Evolutionary conservation across 2,113 vertebrate species (phyloP), one percentile per base, ranked within the genome.

Genomic region (Elephas maximus): DNA sequence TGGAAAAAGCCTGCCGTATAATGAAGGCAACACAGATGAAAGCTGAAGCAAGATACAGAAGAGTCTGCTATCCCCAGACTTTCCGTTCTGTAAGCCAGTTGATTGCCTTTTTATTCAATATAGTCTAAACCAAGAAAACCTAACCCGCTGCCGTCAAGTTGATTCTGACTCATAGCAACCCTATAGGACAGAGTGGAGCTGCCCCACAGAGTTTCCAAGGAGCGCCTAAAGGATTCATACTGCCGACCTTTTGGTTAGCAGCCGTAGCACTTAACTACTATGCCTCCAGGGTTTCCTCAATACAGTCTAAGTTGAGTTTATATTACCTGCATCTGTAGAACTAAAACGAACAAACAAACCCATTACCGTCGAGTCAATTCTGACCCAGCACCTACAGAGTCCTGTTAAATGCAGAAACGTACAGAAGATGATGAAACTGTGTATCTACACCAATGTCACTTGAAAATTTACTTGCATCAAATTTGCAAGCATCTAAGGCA

Each of bases 401-500:
- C 78, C 28, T 63, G 30, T 67, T 84, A 88, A 69, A 85, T 85
- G 30, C 24, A 82, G 63, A 71, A 44, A 89, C 63, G 6, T 62
- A 73, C 15, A 82, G 60, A 37, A 67, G 12, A 69, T 74, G 12
- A 69, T 87, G n/a, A 86, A 51, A 89, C 91, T 95, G 83, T 44
- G 5, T 83, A n/a, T 67, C 17, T 80, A 53, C 2, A 94, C 4
- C 48, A 48, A 83, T 53, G 15, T 4, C 45, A 78, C 37, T 90
- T 87, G 18, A 93, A 95, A 94, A 63, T 83, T 65, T 90, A 71
- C 41, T 94, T 76, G 41, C 20, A 92, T 80, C 57, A 80, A 83
- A 69, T 94, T 96, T 89, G 60, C 57, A 95, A 89, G n/a, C 51
- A 91, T 76, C 45, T 90, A 82, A 87, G 73, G 80, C 41, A 91